Percentiles rank a stretch among this genome's conserved stretches.
Evolutionary conservation across 2,113 vertebrate species (phyloP).

Genomic region (Chaetops frenatus): DNA sequence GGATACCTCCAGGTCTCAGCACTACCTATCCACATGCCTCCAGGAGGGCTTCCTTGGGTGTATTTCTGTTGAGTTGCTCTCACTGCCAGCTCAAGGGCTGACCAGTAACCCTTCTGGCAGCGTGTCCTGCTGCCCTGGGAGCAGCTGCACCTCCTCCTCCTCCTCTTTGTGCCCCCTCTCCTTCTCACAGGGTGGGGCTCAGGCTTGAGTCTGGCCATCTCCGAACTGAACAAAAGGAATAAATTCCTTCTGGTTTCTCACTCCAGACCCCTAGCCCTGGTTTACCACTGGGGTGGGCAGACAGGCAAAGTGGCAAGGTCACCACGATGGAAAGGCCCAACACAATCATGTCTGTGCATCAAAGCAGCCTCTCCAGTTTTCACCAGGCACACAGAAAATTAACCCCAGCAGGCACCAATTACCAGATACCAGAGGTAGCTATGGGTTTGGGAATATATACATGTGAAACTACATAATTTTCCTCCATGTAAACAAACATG

Average conservation of each 20-base stretch:
- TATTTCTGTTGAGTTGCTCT: too few species aligned
- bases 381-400: not conserved
- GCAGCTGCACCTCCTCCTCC: not conserved
- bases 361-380: not conserved
- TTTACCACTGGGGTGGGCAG: fast-evolving
- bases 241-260: not conserved
- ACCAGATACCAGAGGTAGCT: not conserved
- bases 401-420: not conserved
- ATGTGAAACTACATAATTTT: not conserved
- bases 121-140: not conserved
- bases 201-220: not conserved
- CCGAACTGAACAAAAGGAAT: not conserved
- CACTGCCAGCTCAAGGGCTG: too few species aligned
- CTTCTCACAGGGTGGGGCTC: not conserved
- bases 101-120: too few species aligned
- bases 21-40: fast-evolving
- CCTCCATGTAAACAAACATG: not conserved
- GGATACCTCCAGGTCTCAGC: not conserved
- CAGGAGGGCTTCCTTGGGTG: not conserved
- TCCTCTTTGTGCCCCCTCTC: not conserved
- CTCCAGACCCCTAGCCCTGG: not conserved
- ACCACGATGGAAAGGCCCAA: not conserved
- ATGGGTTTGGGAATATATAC: not conserved
- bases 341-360: fast-evolving
- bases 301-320: not conserved